Base-by-base conservation (phyloP, 1,140 invertebrate species). In the Pectinophora gossypiella region DNA sequence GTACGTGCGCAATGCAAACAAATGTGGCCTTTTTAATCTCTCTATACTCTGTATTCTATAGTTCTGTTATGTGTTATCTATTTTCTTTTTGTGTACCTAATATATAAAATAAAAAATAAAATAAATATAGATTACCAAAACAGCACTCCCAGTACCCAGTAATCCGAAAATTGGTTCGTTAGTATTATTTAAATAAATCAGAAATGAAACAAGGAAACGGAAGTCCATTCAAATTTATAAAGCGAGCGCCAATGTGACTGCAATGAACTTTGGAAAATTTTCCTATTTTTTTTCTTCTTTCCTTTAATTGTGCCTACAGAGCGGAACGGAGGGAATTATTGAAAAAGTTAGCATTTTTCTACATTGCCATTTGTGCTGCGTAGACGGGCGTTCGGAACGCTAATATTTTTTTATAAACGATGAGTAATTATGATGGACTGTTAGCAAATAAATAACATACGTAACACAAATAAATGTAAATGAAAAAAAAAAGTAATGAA, bases 331-430 rank as follows among this genome's bases (percentile, higher is more conserved):
- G 57, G 64, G 65, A 76, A 76, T 76, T 76, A 76, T 76, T 76
- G 73, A 76, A 76, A 76, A 76, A 76, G 70, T 76, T 76, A 36
- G 53, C 54, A 61, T 66, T 59, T 59, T 64, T 64, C 62, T 35
- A 13, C 48, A 52, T 15, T 35, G 42, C 19, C 46, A 9, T 47
- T 36, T n/a, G 15, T 15, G n/a, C 13, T 40, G 1, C 6, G 3
- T 45, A 58, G 43, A 52, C 55, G 51, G 6, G 54, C 51, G 51
- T 38, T 23, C 10, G 4, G 4, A 23, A 23, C n/a, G n/a, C 22
- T 23, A 23, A 4, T 23, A n/a, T n/a, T n/a, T n/a, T n/a, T n/a
- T n/a, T n/a, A n/a, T n/a, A n/a, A n/a, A n/a, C n/a, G n/a, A 23
- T 23, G 4, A 5, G 22, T 23, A 5, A 23, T 10, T 10, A 23